phyloP scores from a whole-genome alignment of 1,140 invertebrate genomes.

The Drosophila parabipectinata region DNA sequence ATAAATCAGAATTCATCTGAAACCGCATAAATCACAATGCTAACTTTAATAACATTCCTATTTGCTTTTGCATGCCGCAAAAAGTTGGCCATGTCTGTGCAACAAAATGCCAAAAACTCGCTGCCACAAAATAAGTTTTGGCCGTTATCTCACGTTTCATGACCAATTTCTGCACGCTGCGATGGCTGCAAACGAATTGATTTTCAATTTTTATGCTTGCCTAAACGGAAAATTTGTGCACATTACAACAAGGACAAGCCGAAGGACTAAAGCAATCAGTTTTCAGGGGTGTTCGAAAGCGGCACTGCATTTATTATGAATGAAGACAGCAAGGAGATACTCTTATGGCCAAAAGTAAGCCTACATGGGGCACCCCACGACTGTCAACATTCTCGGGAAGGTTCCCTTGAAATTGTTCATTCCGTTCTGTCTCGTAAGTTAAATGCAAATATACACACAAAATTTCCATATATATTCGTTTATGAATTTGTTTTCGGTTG shows the following conservation, averaged over 20 bases:
- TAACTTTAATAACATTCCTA: constrained; percentile 1
- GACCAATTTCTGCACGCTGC: constrained; percentile 57
- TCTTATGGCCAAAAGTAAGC: neutral
- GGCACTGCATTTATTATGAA: constrained; percentile 44
- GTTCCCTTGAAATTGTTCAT: constrained; percentile 13
- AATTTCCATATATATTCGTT: constrained; percentile 62
- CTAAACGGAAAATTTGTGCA: constrained; percentile 66
- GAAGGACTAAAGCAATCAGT: constrained; percentile 1
- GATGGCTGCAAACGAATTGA: constrained; percentile 53
- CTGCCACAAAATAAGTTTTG: constrained; percentile 20
- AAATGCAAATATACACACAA: constrained; percentile 42
- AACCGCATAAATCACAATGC: constrained; percentile 22
- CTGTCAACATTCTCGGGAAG: constrained; percentile 5
- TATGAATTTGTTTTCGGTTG: constrained; percentile 46
- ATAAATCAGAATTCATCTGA: constrained; percentile 5
- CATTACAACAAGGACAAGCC: constrained; percentile 8
- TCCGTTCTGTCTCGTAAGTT: constrained; percentile 13
- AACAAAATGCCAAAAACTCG: constrained; percentile 10
- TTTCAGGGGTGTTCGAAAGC: constrained; percentile 20
- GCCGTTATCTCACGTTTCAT: constrained; percentile 21
- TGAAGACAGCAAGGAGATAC: constrained; percentile 7
- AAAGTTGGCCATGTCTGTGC: constrained; percentile 6
- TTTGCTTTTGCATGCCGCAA: constrained; percentile 9
- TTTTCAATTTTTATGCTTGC: constrained; percentile 75
- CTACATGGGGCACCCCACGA: constrained; percentile 7